Evolutionary conservation across 2,113 vertebrate species (phyloP), one percentile per base, ranked within the genome.

Genomic region (Eclectus roratus): DNA sequence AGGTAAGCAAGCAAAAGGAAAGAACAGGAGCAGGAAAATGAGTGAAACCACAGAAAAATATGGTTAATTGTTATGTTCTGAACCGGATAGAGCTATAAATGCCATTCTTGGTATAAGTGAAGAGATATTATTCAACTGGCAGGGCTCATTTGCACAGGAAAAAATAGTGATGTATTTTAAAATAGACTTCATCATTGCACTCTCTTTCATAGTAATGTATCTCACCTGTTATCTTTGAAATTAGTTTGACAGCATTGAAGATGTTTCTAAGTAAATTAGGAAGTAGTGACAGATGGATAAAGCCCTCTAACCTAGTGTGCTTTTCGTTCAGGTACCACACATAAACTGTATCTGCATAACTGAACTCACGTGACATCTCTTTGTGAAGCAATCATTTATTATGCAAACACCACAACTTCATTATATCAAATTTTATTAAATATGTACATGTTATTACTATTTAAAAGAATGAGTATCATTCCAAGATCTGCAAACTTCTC

Each of bases 401-500:
- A 93, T 91, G 73, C 92, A 94, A 96, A 95, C 89, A 93, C 52
- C 60, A 78, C 47, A 68, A 58, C 52, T 91, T 91, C 39, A 81
- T 95, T 84, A 85, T 91, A 94, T 66, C 77, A 91, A 88, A 83
- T 87, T 96, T 97, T 96, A 97, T 97, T 97, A 97, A 97, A 97
- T 97, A 97, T 97, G 47, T 97, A 97, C 97, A 97, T 58, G 88
- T 96, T 96, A 97, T 94, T 95, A 92, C 94, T 94, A 83, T 91
- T 93, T 95, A 94, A 95, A 97, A 93, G 94, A 94, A 95, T 0
- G 2, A 84, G 76, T 94, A 91, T 96, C 70, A 95, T 95, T 94
- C 90, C 96, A 94, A 96, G 96, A 95, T 79, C 97, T 97, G 97
- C 96, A 95, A 58, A 95, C 96, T 96, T 96, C 97, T 96, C 97